Evolutionary conservation across 2,113 vertebrate species (phyloP).

Genomic region (Bos javanicus): DNA sequence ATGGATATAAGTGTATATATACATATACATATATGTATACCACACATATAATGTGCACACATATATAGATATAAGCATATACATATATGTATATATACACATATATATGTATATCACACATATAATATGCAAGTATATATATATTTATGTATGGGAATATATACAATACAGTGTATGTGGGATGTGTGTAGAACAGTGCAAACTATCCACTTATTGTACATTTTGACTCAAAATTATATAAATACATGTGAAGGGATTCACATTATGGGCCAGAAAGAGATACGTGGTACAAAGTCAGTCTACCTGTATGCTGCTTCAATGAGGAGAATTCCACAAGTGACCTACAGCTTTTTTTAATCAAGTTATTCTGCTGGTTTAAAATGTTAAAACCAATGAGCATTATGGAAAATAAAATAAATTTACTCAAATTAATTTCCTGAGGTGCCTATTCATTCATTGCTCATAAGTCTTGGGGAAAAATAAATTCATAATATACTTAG

Average conservation of each 20-base stretch:
- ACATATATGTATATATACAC: too few relatives aligned
- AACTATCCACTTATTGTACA: not conserved
- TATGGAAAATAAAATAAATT: not conserved
- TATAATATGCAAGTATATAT: not conserved
- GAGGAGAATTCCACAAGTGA: not conserved
- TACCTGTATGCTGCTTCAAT: not conserved
- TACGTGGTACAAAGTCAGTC: not conserved
- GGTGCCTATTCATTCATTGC: not conserved
- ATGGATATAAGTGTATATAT: not conserved
- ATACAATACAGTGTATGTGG: not conserved
- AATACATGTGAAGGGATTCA: not conserved
- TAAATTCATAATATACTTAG: not conserved
- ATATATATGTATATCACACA: not conserved
- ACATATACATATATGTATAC: not conserved
- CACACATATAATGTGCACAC: not conserved
- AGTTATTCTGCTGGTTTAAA: not conserved
- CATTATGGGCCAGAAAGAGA: not conserved
- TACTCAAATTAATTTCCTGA: not conserved
- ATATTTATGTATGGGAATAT: not conserved
- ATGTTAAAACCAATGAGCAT: not conserved
- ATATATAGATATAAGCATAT: not conserved
- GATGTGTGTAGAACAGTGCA: not conserved
- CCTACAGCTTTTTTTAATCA: not conserved
- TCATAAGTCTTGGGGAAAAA: not conserved
- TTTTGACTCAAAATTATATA: not conserved